Conservation (phyloP, 2,797 vertebrate genomes). For the Argyrosomus regius region DNA sequence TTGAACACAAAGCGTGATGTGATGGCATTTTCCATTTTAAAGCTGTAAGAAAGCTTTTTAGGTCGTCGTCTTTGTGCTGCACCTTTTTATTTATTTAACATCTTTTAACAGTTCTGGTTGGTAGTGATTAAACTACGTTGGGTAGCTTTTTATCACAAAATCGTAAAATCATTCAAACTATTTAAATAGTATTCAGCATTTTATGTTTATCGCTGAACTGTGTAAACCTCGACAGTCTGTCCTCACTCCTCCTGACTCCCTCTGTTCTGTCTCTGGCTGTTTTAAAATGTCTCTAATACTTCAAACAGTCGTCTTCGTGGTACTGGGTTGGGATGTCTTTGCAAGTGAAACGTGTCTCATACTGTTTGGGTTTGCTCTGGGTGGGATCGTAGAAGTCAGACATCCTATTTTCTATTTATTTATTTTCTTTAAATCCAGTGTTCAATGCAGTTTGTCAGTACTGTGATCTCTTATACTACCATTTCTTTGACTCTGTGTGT, state of each 20-base stretch:
- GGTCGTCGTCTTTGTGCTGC: neutral
- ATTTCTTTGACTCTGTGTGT: constrained; percentile 1
- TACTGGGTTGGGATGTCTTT: constrained; percentile 44
- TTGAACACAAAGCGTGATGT: neutral
- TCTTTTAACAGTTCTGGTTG: neutral
- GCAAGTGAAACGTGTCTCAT: neutral
- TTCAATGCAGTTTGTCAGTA: neutral
- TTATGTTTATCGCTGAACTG: no score
- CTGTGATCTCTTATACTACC: neutral
- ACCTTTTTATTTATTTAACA: neutral
- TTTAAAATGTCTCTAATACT: constrained; percentile 4
- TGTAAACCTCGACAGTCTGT: constrained; percentile 1
- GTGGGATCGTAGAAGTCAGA: constrained; percentile 14
- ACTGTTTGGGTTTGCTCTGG: constrained; percentile 28
- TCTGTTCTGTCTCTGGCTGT: neutral
- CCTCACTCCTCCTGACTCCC: neutral
- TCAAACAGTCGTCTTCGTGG: neutral
- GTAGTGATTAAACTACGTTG: no score
- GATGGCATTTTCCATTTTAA: neutral
- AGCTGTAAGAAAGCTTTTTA: neutral
- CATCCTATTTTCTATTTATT: neutral
- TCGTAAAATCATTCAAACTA: neutral
- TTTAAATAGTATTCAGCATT: neutral
- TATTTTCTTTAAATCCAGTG: neutral
- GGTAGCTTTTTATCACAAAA: neutral